phyloP scores from a whole-genome alignment of 2,797 vertebrate species.

The Malurus splendens region DNA sequence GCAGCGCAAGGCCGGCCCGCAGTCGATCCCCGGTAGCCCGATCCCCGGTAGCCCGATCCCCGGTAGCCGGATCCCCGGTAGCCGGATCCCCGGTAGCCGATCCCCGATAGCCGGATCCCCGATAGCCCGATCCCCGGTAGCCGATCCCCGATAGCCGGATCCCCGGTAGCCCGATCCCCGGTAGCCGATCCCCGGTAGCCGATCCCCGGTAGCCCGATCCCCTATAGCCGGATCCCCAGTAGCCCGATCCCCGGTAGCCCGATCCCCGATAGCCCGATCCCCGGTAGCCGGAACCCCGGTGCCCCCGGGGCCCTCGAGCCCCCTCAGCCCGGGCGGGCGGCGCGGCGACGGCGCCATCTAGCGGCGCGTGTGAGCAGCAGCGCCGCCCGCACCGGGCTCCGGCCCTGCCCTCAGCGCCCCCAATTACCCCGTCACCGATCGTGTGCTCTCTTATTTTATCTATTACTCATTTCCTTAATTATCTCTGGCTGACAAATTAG shows the following conservation, averaged over 20 bases:
- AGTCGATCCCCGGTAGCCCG: no score
- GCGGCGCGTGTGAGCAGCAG: background rate
- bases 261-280: no score
- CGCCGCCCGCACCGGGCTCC: background rate
- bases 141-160: background rate
- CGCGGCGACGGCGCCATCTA: background rate
- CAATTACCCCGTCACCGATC: accelerated
- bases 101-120: no score
- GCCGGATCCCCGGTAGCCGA: no score
- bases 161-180: no score
- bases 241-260: no score
- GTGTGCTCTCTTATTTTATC: background rate
- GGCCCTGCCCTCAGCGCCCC: background rate
- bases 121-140: background rate
- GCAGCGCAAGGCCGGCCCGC: background rate
- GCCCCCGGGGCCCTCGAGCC: background rate
- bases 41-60: background rate
- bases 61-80: background rate
- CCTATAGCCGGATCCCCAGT: no score
- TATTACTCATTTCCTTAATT: background rate
- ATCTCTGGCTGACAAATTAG: background rate
- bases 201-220: no score
- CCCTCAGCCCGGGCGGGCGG: no score
- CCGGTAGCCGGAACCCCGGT: no score
- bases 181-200: no score